Conservation (phyloP, 1,140 invertebrate genomes). For the Eciton burchellii region DNA sequence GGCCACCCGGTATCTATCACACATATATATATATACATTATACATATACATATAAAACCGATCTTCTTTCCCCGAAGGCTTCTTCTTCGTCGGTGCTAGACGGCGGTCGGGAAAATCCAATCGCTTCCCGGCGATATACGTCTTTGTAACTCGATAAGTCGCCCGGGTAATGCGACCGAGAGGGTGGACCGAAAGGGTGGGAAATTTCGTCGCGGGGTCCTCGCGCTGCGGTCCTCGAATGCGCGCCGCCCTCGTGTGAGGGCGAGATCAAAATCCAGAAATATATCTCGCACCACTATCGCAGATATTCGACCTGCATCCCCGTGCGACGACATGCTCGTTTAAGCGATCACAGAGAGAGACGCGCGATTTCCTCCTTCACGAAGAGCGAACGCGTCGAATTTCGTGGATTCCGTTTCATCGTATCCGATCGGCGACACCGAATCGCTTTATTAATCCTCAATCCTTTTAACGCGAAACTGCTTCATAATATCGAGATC, state of each 20-base stretch:
- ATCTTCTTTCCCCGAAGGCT: constrained; percentile 70
- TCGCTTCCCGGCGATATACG: constrained; percentile 75
- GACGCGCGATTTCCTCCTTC: neutral
- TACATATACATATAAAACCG: constrained; percentile 57
- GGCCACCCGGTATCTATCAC: constrained; percentile 47
- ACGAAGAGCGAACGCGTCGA: constrained; percentile 1
- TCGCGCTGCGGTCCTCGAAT: neutral
- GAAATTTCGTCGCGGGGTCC: constrained; percentile 61
- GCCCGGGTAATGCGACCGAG: constrained; percentile 62
- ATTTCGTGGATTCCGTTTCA: neutral
- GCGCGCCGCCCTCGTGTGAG: constrained; percentile 14
- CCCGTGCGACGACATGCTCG: neutral
- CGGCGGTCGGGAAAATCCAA: constrained; percentile 76
- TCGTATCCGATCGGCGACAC: neutral
- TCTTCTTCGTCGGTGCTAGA: constrained; percentile 67
- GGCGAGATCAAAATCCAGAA: constrained; percentile 8
- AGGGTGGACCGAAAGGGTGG: neutral
- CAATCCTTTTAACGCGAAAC: neutral
- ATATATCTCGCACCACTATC: neutral
- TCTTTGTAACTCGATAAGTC: constrained; percentile 79
- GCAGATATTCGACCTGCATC: neutral
- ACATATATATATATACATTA: neutral
- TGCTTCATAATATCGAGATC: too few relatives aligned
- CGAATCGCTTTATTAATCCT: neutral
- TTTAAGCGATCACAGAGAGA: neutral